Percentiles rank a stretch among this genome's conserved stretches.
phyloP scores from a whole-genome alignment of 1,140 invertebrate genomes.

The Orussus abietinus region DNA sequence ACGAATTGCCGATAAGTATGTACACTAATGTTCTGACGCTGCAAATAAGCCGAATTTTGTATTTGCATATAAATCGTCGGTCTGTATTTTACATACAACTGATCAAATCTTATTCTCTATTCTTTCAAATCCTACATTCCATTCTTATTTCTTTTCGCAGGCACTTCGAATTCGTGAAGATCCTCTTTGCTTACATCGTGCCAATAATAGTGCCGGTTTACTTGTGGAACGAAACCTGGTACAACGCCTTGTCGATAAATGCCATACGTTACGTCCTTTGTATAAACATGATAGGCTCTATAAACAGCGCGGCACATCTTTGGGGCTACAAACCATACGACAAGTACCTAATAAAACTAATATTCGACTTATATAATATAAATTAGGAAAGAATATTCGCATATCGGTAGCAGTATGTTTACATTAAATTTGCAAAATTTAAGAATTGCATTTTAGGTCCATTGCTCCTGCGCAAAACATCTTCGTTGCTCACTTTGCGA shows the following conservation, averaged over 20 bases:
- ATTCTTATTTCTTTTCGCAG: constrained; percentile 37
- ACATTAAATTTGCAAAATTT: too few relatives aligned
- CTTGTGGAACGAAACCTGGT: constrained; percentile 61
- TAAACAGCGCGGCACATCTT: constrained; percentile 66
- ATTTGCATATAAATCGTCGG: too few relatives aligned
- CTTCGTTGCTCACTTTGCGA: constrained; percentile 30
- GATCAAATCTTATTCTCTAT: too few relatives aligned
- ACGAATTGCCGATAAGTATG: too few relatives aligned
- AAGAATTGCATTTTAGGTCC: constrained; percentile 40
- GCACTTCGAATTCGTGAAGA: constrained; percentile 55
- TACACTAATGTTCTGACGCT: too few relatives aligned
- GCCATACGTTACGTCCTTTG: constrained; percentile 58
- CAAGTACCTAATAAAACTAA: constrained; percentile 49
- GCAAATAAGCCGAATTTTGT: too few relatives aligned
- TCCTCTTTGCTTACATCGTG: constrained; percentile 57
- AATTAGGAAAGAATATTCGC: too few relatives aligned
- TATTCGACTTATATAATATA: too few relatives aligned
- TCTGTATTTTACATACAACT: too few relatives aligned
- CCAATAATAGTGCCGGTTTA: constrained; percentile 61
- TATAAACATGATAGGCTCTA: constrained; percentile 66
- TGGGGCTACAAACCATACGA: constrained; percentile 65
- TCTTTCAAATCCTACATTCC: too few relatives aligned
- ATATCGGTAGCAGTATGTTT: too few relatives aligned
- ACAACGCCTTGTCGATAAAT: constrained; percentile 51
- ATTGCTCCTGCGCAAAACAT: constrained; percentile 63